phyloP scores from a whole-genome alignment of 2,113 vertebrate genomes.

The Lota lota region DNA sequence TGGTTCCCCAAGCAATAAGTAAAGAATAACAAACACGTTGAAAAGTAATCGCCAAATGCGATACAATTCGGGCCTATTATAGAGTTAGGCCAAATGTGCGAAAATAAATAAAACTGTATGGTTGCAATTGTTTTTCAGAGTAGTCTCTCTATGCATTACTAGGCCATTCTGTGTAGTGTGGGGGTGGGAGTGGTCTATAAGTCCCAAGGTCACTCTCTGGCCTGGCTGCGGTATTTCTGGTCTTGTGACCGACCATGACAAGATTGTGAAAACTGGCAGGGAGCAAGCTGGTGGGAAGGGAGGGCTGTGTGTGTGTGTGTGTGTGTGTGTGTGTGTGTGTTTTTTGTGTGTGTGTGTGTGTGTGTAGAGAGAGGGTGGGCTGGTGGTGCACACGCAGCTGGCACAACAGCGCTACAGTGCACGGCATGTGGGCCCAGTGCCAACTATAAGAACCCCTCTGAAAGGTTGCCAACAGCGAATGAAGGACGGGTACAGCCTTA shows the following conservation, averaged over 20 bases:
- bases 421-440: conserved; percentile 61
- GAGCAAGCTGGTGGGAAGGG: conserved; percentile 14
- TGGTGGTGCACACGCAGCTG: conserved; percentile 53
- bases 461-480: conserved; percentile 55
- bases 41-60: background rate
- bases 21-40: background rate
- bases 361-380: too few species aligned
- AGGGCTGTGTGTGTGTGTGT: background rate
- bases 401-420: conserved; percentile 54
- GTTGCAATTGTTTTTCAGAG: too few species aligned
- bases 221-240: conserved; percentile 31
- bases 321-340: too few species aligned
- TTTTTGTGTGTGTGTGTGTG: background rate
- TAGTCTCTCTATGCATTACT: background rate
- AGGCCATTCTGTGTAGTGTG: background rate
- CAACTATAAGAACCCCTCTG: conserved; percentile 65
- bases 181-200: conserved; percentile 13
- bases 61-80: background rate
- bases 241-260: conserved; percentile 28
- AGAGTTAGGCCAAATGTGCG: too few species aligned
- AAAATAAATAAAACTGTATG: too few species aligned
- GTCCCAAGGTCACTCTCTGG: conserved; percentile 43
- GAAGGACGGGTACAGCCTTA: conserved; percentile 29
- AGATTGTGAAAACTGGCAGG: conserved; percentile 17
- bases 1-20: too few species aligned